A percentile compares a stretch with the other conserved stretches of the same genome.
Conservation (phyloP, 2,888 invertebrate species). For the Uropetala carovei region DNA sequence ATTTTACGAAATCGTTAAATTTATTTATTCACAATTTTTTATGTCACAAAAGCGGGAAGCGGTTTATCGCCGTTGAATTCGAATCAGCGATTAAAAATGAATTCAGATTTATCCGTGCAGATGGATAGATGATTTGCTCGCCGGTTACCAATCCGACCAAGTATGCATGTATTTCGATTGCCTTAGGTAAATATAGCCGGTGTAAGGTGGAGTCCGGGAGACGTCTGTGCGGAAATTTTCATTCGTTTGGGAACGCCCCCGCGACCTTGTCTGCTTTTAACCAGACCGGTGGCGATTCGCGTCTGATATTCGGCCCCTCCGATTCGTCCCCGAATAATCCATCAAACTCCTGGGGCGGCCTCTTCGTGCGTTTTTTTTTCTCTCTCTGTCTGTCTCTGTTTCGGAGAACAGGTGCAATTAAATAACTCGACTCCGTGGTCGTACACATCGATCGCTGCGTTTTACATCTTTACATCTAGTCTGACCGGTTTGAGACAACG, state of each 20-base stretch:
- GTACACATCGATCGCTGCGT: conserved; percentile 5
- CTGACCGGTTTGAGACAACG: conserved; percentile 3
- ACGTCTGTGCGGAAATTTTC: background rate
- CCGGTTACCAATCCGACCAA: too few species aligned
- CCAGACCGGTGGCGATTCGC: background rate
- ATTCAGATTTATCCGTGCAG: too few species aligned
- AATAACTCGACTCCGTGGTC: background rate
- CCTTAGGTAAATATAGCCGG: background rate
- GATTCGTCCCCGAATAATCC: background rate
- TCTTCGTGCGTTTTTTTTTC: background rate
- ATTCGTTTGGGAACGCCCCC: background rate
- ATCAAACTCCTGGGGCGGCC: background rate
- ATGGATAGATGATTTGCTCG: too few species aligned
- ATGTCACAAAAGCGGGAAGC: too few species aligned
- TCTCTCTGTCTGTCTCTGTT: too few species aligned
- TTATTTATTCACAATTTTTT: too few species aligned
- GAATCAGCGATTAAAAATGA: too few species aligned
- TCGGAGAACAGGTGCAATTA: conserved; percentile 18
- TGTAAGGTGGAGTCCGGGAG: background rate
- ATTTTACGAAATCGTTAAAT: too few species aligned
- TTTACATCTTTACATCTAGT: conserved; percentile 14
- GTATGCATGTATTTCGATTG: background rate
- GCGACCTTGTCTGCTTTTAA: conserved; percentile 19
- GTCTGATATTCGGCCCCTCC: background rate
- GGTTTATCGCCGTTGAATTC: too few species aligned